These are phyloP conservation scores for Chelon auratus DNA, from an alignment of 2,797 vertebrate species.

Conservation along the genomic window DNA sequence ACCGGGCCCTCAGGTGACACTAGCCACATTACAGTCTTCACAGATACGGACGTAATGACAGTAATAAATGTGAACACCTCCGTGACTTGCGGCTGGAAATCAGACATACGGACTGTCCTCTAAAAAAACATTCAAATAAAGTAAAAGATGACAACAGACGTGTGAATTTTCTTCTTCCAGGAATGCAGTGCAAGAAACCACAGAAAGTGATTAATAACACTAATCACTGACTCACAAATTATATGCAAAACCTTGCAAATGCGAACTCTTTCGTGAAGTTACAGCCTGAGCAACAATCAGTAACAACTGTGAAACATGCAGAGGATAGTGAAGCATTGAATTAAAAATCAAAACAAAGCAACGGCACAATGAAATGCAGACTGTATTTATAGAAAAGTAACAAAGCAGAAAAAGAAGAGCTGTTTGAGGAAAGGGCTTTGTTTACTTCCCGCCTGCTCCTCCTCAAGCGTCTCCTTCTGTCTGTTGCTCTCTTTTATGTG, in stretches of 20 bases:
- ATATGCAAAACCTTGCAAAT: background rate
- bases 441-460: constrained; percentile 31
- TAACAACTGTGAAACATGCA: background rate
- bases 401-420: background rate
- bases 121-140: background rate
- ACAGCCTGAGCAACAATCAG: background rate
- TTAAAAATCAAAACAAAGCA: background rate
- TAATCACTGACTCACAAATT: background rate
- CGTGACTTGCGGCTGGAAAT: constrained; percentile 5
- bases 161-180: constrained; percentile 2
- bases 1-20: constrained; percentile 68
- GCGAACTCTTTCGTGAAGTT: background rate
- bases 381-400: constrained; percentile 14
- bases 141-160: background rate
- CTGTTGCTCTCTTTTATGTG: constrained; percentile 53
- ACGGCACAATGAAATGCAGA: background rate
- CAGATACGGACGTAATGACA: constrained; percentile 46
- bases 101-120: background rate
- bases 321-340: constrained; percentile 3
- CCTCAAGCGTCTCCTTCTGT: constrained; percentile 31
- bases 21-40: constrained; percentile 69
- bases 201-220: background rate
- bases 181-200: background rate
- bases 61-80: constrained; percentile 21
- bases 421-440: constrained; percentile 19